Conservation (phyloP, 2,113 vertebrate species). For the Excalfactoria chinensis region DNA sequence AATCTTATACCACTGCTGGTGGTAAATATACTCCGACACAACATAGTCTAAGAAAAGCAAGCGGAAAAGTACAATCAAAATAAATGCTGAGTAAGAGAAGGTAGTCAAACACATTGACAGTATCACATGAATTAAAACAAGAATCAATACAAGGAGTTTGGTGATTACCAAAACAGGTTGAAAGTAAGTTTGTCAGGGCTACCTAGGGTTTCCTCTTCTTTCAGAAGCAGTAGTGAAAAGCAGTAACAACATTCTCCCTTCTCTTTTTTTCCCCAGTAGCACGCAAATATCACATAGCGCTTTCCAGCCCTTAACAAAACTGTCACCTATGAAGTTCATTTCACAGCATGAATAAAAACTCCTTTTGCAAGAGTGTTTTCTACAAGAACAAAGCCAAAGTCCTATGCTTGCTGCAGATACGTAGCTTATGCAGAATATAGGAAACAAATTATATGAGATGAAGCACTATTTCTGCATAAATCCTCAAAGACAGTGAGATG, state of each 20-base stretch:
- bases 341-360: not conserved
- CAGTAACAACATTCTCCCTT: not conserved
- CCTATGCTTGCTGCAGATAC: not conserved
- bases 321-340: not conserved
- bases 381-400: not conserved
- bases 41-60: not conserved
- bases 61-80: not conserved
- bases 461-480: not conserved
- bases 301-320: constrained; percentile 19
- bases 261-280: not conserved
- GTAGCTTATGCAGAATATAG: not conserved
- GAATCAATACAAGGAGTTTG: not conserved
- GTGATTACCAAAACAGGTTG: not conserved
- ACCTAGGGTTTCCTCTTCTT: constrained; percentile 15
- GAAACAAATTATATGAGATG: not conserved
- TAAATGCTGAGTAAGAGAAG: not conserved
- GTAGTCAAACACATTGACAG: not conserved
- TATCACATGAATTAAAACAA: not conserved
- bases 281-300: not conserved
- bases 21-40: not conserved
- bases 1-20: not conserved
- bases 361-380: not conserved
- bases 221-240: constrained; percentile 27
- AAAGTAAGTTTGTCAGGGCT: not conserved
- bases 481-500: not conserved